These are phyloP conservation scores for Lamprotornis superbus DNA, from an alignment of 2,113 vertebrate species.

Conservation along the genomic window DNA sequence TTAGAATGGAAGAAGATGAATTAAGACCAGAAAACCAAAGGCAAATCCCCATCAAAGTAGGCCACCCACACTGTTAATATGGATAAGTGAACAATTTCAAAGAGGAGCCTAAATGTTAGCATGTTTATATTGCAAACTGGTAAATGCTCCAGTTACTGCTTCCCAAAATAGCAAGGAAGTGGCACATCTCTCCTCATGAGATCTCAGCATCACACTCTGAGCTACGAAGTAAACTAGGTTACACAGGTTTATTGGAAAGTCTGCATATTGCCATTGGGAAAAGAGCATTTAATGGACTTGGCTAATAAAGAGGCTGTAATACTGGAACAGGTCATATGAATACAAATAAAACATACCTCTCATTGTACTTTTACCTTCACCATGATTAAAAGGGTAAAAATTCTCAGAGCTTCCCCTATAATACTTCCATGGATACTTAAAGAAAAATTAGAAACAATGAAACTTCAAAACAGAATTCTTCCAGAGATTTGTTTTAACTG, in stretches of 20 bases:
- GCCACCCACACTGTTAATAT: neutral
- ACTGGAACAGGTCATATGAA: neutral
- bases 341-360: neutral
- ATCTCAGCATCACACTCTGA: slow-evolving; percentile 10
- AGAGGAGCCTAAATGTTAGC: neutral
- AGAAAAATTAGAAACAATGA: neutral
- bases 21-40: neutral
- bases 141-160: slow-evolving; percentile 48
- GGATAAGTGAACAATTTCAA: neutral
- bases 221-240: slow-evolving; percentile 43
- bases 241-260: slow-evolving; percentile 44
- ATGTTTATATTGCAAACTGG: slow-evolving; percentile 26
- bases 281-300: slow-evolving; percentile 21
- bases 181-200: slow-evolving; percentile 64
- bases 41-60: neutral
- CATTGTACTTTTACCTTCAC: neutral
- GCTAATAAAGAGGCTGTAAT: neutral
- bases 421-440: neutral
- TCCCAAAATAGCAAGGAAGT: slow-evolving; percentile 60
- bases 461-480: neutral
- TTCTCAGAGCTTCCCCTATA: neutral
- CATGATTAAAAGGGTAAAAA: neutral
- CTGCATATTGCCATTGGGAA: slow-evolving; percentile 43
- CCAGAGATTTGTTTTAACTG: neutral
- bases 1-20: neutral